Percentiles rank a stretch among this genome's conserved stretches.
These are phyloP conservation scores for Falco novaeseelandiae DNA, from an alignment of 2,797 vertebrate species.

Conservation along the genomic window DNA sequence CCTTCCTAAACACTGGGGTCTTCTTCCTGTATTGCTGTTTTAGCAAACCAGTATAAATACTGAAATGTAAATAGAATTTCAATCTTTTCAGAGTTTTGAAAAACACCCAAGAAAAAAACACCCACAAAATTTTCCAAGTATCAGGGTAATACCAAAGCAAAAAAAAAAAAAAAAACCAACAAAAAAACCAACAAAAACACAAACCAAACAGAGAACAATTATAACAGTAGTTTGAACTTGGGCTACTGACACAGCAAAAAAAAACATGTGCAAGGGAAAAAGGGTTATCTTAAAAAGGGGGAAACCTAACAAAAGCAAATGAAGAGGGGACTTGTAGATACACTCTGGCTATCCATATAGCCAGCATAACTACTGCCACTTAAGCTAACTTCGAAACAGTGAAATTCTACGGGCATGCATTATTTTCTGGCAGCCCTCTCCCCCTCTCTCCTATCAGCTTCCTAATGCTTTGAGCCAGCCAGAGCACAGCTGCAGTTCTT, in stretches of 20 bases:
- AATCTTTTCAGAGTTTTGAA: background rate
- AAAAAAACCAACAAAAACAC: background rate
- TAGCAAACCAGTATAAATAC: background rate
- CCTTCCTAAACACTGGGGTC: background rate
- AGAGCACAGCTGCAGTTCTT: conserved; percentile 31
- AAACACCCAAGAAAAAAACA: background rate
- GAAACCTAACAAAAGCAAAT: background rate
- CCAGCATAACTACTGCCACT: background rate
- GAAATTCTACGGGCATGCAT: background rate
- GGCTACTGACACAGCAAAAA: background rate
- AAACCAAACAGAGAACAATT: background rate
- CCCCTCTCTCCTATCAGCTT: background rate
- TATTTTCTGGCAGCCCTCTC: background rate
- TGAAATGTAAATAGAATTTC: background rate
- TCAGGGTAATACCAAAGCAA: background rate
- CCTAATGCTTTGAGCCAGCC: background rate
- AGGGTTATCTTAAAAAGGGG: background rate
- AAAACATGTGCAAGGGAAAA: rapidly evolving
- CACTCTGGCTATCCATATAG: background rate
- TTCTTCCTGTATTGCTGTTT: background rate
- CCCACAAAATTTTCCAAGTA: background rate
- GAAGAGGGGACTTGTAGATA: background rate
- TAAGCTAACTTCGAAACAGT: background rate
- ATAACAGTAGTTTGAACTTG: background rate
- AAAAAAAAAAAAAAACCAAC: background rate